Base-by-base conservation (phyloP, 2,888 invertebrate genomes). In the Andrena hattorfiana region DNA sequence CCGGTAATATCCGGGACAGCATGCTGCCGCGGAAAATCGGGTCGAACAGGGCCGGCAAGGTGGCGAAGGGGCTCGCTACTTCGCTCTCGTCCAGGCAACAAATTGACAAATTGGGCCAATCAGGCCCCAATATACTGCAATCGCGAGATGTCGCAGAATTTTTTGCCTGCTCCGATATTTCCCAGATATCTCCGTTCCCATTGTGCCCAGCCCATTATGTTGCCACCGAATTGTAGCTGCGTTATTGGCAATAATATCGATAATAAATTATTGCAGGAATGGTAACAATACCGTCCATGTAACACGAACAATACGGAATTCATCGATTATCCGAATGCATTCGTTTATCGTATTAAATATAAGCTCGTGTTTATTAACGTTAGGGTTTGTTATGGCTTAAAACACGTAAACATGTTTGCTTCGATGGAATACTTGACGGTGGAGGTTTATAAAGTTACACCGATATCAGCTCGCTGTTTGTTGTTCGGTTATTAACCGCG, bases 51-150 rank as follows among this genome's bases (percentile, higher is more conserved):
- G 23, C 32, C 20, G 13, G 49, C 3, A 28, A 48, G 26, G 20
- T 42, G 35, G 56, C 60, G 23, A 28, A 59, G 48, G 23, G 71
- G 70, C 26, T 63, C 35, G 54, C 62, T 16, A 42, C 20, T 23
- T 48, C 56, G 51, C 56, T 56, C 77, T 66, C 68, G 77, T 67
- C 66, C 74, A 75, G 63, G 75, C 77, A 83, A 77, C 70, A 85
- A 87, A 87, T 87, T 85, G 87, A 87, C 85, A 85, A 85, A 87
- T 87, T 81, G 87, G 70, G 67, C 85, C 87, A 87, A 87, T 87
- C 87, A 85, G 87, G 48, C 73, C 69, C 72, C 73, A 87, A 87
- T 87, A 81, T 62, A 81, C 83, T 60, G 70, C 83, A 83, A 87
- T 87, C 74, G 73, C 72, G 69, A 71, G 49, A 75, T 77, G 77